Conservation (phyloP, 2,888 invertebrate genomes). For the Harpalus rubripes region DNA sequence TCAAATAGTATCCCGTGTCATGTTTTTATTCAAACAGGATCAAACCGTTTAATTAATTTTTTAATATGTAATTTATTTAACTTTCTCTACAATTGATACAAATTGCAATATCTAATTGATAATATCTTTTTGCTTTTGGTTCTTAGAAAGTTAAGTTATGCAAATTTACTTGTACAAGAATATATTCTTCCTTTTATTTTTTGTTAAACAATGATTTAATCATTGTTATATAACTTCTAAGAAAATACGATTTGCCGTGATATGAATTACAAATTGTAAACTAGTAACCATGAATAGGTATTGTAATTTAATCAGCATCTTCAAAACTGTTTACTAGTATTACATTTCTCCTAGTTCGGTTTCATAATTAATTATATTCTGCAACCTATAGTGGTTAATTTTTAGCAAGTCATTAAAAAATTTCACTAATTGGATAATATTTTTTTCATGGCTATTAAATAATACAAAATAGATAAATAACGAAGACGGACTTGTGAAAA, state of each 20-base stretch:
- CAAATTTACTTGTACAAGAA: neutral
- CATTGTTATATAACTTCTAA: neutral
- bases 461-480: too few relatives aligned
- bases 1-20: neutral
- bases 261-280: neutral
- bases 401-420: too few relatives aligned
- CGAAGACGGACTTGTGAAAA: too few relatives aligned
- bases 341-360: neutral
- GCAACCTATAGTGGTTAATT: too few relatives aligned
- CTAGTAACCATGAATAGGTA: neutral
- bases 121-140: neutral
- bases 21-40: neutral
- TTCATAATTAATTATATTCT: neutral
- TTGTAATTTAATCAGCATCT: neutral
- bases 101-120: neutral
- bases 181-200: neutral
- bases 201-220: neutral
- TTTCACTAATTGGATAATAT: too few relatives aligned
- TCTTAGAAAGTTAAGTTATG: neutral
- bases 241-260: neutral
- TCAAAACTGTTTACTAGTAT: neutral
- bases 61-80: neutral
- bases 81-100: neutral
- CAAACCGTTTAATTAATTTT: neutral
- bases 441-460: too few relatives aligned